Evolutionary conservation across 2,888 invertebrate species (phyloP).

Genomic region (Sinodicranocentrus sp.): DNA sequence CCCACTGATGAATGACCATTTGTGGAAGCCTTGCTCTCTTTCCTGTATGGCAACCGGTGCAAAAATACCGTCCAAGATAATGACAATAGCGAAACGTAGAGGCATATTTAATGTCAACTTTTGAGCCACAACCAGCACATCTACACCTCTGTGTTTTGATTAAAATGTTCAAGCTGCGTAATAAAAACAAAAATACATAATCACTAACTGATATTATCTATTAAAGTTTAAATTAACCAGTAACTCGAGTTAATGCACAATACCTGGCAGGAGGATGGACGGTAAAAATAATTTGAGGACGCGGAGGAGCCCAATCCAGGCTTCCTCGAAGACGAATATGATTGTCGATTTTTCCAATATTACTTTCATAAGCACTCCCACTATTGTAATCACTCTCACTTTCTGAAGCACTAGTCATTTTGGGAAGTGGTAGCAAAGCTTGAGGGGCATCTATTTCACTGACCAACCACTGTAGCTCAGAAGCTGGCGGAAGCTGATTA

Average conservation of each 20-base stretch:
- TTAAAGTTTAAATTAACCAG: no score
- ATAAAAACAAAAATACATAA: not conserved
- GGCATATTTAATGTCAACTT: constrained; percentile 85
- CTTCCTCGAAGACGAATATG: constrained; percentile 83
- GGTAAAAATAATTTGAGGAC: constrained; percentile 90
- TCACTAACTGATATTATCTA: not conserved
- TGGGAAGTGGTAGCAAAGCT: constrained; percentile 87
- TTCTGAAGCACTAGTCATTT: constrained; percentile 85
- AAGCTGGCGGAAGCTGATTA: constrained; percentile 85
- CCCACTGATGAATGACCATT: constrained; percentile 84
- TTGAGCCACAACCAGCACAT: constrained; percentile 92
- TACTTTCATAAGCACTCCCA: constrained; percentile 52
- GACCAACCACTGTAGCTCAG: constrained; percentile 89
- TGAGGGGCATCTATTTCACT: constrained; percentile 89
- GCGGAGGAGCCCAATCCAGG: constrained; percentile 90
- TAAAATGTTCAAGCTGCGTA: constrained; percentile 82
- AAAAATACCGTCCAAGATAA: constrained; percentile 91
- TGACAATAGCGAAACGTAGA: constrained; percentile 89
- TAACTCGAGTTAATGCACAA: not conserved
- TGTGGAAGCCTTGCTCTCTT: constrained; percentile 86
- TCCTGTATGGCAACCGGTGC: constrained; percentile 91
- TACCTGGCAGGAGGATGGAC: constrained; percentile 85
- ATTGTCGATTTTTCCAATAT: constrained; percentile 72
- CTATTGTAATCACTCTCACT: constrained; percentile 79
- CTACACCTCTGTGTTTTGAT: constrained; percentile 87